Conservation (phyloP, 2,113 vertebrate genomes). For the Atherinomorus stipes region DNA sequence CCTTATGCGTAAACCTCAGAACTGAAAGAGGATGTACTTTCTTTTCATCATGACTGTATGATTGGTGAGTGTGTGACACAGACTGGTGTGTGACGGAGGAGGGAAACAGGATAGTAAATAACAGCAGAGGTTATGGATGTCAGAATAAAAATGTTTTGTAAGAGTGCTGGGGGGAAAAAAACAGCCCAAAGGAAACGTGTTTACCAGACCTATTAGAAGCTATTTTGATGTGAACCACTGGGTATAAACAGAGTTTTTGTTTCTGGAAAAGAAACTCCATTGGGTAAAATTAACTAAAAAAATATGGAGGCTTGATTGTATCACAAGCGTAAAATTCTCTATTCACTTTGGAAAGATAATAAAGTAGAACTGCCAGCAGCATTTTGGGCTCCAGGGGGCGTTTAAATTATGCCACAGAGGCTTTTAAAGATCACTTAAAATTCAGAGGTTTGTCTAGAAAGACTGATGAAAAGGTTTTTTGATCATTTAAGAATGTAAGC, state of each 20-base stretch:
- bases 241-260: background rate
- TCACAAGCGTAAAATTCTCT: background rate
- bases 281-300: background rate
- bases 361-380: background rate
- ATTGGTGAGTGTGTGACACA: background rate
- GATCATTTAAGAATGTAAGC: background rate
- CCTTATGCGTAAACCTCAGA: background rate
- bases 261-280: background rate
- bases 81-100: background rate
- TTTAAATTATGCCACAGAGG: background rate
- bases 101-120: background rate
- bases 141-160: background rate
- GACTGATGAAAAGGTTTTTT: background rate
- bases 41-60: background rate
- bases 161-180: too few relatives aligned
- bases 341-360: background rate
- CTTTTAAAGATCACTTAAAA: constrained; percentile 24
- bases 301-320: background rate
- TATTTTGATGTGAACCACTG: background rate
- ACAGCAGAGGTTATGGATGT: background rate
- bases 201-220: background rate
- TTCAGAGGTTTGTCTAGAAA: background rate
- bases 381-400: background rate
- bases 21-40: background rate
- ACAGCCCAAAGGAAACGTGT: background rate